A percentile compares a stretch with the other conserved stretches of the same genome.
Conservation (phyloP, 2,888 invertebrate genomes). For the Celastrina argiolus region DNA sequence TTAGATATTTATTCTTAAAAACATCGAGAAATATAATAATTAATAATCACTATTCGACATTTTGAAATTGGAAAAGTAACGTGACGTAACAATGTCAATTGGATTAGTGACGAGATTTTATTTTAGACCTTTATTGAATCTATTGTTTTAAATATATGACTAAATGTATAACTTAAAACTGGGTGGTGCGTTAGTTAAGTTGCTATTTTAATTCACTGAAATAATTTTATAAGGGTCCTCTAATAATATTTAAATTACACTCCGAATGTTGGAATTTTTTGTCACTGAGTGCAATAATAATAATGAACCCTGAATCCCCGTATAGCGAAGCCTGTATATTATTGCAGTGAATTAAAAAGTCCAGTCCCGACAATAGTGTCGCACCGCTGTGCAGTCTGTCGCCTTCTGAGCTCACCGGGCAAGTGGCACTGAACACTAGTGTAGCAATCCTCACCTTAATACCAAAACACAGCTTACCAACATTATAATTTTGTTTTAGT, state of each 20-base stretch:
- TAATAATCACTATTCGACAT: background rate
- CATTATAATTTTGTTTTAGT: slow-evolving; percentile 72
- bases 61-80: background rate
- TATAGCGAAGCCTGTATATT: background rate
- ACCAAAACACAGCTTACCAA: slow-evolving; percentile 78
- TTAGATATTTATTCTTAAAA: slow-evolving; percentile 10
- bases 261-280: no score
- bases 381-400: background rate
- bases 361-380: background rate
- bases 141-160: slow-evolving; percentile 7
- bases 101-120: slow-evolving; percentile 13
- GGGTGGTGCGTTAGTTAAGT: background rate
- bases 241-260: background rate
- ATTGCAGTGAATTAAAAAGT: background rate
- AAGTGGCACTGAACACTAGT: slow-evolving; percentile 43
- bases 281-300: no score
- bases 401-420: background rate
- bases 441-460: slow-evolving; percentile 75
- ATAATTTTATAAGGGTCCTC: background rate
- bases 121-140: slow-evolving; percentile 13
- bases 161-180: slow-evolving; percentile 10
- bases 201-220: slow-evolving; percentile 3
- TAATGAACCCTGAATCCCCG: no score
- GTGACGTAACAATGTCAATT: slow-evolving; percentile 1
- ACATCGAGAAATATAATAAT: slow-evolving; percentile 1